phyloP scores from a whole-genome alignment of 2,888 invertebrate species.

The Fragum whitleyi region DNA sequence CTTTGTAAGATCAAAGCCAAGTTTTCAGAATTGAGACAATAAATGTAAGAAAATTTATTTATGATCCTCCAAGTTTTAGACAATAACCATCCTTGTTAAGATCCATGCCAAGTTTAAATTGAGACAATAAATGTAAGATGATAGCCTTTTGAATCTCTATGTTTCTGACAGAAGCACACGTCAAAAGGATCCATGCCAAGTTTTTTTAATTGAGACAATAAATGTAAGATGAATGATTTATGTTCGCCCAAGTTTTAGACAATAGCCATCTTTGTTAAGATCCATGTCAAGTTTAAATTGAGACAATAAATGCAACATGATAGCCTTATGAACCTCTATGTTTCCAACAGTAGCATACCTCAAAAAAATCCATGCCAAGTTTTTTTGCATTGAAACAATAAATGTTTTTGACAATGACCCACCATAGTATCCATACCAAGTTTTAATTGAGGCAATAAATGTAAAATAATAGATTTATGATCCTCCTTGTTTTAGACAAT shows the following conservation, averaged over 20 bases:
- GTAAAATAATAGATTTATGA: slow-evolving; percentile 85
- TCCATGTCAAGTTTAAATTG: slow-evolving; percentile 86
- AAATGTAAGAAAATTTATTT: slow-evolving; percentile 86
- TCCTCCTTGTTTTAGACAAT: slow-evolving; percentile 80
- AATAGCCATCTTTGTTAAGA: slow-evolving; percentile 79
- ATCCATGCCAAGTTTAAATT: slow-evolving; percentile 87
- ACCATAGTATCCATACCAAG: slow-evolving; percentile 83
- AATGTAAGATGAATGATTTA: slow-evolving; percentile 85
- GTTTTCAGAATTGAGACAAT: slow-evolving; percentile 85
- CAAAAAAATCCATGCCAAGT: too few species aligned
- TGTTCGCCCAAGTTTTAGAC: slow-evolving; percentile 77
- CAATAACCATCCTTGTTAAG: slow-evolving; percentile 84
- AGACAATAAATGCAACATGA: slow-evolving; percentile 86
- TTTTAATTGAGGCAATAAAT: slow-evolving; percentile 86
- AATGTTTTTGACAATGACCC: too few species aligned
- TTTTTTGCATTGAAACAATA: too few species aligned
- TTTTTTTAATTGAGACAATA: slow-evolving; percentile 86
- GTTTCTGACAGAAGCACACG: slow-evolving; percentile 80
- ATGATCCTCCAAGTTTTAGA: slow-evolving; percentile 84
- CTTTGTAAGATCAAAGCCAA: too few species aligned
- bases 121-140: slow-evolving; percentile 86
- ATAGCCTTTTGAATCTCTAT: slow-evolving; percentile 86
- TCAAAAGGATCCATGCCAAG: slow-evolving; percentile 78
- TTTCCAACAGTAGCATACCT: too few species aligned
- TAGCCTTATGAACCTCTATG: slow-evolving; percentile 80